These are phyloP conservation scores for Trissoscelio sp. DNA, from an alignment of 2,888 invertebrate genomes.

Conservation along the genomic window DNA sequence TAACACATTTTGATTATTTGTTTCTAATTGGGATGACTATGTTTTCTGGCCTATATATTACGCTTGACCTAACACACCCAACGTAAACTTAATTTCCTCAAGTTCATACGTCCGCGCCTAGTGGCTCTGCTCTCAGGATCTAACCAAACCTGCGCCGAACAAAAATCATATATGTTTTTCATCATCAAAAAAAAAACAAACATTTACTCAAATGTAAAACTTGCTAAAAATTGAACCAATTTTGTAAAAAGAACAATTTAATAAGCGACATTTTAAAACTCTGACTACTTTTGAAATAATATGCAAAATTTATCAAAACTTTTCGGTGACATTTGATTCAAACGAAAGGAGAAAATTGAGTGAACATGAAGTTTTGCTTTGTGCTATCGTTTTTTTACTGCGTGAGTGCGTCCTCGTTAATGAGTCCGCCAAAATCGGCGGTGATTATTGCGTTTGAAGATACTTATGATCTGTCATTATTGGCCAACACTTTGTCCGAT, in stretches of 20 bases:
- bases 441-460: constrained; percentile 79
- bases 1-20: no score
- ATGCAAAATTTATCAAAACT: neutral
- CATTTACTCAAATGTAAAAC: neutral
- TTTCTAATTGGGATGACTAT: no score
- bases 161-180: neutral
- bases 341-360: neutral
- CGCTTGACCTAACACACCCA: no score
- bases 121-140: no score
- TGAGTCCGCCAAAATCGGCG: constrained; percentile 78
- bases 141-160: constrained; percentile 1
- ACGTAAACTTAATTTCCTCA: no score
- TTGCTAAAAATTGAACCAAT: no score
- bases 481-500: constrained; percentile 81
- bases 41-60: no score
- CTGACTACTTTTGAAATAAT: neutral
- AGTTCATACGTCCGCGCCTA: no score
- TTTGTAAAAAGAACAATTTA: no score
- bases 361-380: constrained; percentile 31
- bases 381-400: constrained; percentile 53
- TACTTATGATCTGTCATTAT: constrained; percentile 78
- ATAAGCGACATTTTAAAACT: no score
- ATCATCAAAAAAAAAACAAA: neutral
- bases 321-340: neutral
- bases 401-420: constrained; percentile 74